Evolutionary conservation across 2,113 vertebrate species (phyloP).

Genomic region (Ranitomeya variabilis): DNA sequence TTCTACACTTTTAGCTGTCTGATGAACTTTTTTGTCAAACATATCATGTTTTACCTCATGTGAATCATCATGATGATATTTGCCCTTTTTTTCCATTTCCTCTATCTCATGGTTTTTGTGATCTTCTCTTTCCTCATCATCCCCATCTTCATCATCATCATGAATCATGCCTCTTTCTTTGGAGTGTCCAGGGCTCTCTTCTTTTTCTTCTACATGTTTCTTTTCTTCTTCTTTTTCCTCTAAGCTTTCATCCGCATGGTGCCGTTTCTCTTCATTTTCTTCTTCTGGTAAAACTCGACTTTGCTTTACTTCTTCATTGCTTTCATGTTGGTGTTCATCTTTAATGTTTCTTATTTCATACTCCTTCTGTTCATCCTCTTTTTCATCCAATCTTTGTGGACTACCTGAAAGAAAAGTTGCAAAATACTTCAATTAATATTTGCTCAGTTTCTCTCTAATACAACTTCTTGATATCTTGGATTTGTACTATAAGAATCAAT

Average conservation of each 20-base stretch:
- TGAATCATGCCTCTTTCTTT: slow-evolving; percentile 54
- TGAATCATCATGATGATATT: neutral
- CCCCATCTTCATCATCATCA: slow-evolving; percentile 45
- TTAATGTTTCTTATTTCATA: slow-evolving; percentile 67
- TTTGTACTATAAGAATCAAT: neutral
- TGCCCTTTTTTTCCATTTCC: slow-evolving; percentile 62
- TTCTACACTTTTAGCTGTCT: slow-evolving; percentile 40
- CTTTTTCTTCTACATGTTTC: slow-evolving; percentile 39
- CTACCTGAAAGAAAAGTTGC: slow-evolving; percentile 70
- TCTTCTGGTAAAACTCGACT: slow-evolving; percentile 64
- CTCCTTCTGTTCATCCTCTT: slow-evolving; percentile 66
- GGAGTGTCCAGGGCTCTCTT: slow-evolving; percentile 48
- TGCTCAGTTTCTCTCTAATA: neutral
- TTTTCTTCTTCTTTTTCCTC: slow-evolving; percentile 60
- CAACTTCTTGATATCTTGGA: neutral
- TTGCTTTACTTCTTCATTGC: slow-evolving; percentile 62
- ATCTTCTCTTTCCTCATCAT: slow-evolving; percentile 44
- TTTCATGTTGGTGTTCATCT: slow-evolving; percentile 61
- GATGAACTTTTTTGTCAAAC: slow-evolving; percentile 60
- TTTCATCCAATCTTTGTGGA: slow-evolving; percentile 72
- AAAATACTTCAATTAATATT: neutral
- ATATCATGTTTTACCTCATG: slow-evolving; percentile 52
- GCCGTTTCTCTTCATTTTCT: slow-evolving; percentile 67
- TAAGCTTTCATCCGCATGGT: slow-evolving; percentile 57
- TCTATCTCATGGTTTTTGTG: slow-evolving; percentile 53